Percentiles rank a stretch among this genome's conserved stretches.
Conservation (phyloP, 2,113 vertebrate genomes). For the Lepisosteus oculatus region DNA sequence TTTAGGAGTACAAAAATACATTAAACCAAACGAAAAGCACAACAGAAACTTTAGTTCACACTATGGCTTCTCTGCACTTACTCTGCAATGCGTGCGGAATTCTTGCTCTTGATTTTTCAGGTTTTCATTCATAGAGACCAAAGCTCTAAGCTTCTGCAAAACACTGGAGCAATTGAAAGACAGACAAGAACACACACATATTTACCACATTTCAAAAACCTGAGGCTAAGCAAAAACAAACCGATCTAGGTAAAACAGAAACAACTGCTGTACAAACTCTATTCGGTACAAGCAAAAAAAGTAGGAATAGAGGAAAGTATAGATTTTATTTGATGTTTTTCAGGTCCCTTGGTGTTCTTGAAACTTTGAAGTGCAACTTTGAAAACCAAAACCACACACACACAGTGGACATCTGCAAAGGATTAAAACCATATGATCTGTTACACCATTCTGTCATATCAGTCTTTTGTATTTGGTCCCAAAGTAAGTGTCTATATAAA, state of each 20-base stretch:
- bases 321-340: no score
- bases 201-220: no score
- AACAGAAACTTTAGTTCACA: no score
- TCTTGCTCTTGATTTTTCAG: slow-evolving; percentile 92
- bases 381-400: neutral
- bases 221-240: no score
- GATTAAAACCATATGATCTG: neutral
- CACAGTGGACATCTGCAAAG: slow-evolving; percentile 3
- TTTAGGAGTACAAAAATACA: no score
- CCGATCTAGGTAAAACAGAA: no score
- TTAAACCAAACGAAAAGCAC: no score
- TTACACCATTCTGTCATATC: neutral
- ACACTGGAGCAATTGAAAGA: slow-evolving; percentile 58
- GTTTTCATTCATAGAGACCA: slow-evolving; percentile 91
- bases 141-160: slow-evolving; percentile 78
- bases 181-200: neutral
- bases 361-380: neutral
- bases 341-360: neutral
- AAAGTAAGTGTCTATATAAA: neutral
- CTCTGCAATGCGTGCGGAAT: slow-evolving; percentile 89
- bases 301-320: no score
- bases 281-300: no score
- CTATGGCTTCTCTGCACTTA: slow-evolving; percentile 52
- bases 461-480: neutral
- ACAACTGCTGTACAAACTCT: no score